Evolutionary conservation across 2,888 invertebrate genomes (phyloP), one percentile per base, ranked within the genome.

Genomic region (Psylliodes chrysocephalus): DNA sequence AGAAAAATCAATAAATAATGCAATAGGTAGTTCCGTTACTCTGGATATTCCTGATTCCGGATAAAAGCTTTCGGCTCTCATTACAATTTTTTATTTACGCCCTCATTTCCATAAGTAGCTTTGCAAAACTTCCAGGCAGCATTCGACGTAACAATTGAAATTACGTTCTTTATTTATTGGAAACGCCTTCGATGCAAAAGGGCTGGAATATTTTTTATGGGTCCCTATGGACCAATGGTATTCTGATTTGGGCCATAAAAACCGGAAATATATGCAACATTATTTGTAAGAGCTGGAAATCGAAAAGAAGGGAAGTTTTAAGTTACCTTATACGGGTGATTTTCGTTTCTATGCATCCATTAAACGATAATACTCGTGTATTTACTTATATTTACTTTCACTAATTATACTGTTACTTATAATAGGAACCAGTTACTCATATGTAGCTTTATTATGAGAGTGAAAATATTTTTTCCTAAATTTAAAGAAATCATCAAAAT

Each of bases 51-150:
- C 40, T 54, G 64, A 64, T 64, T 49, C 46, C 52, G 46, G 60
- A 64, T 64, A 49, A 64, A 60, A 64, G 60, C 60, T 49, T 44
- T 44, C 51, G 44, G 51, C 51, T 64, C 54, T 54, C 64, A 64
- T 64, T 60, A 60, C 60, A 64, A 56, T 64, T 64, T 60, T 60
- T 64, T 64, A 64, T 64, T 64, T 64, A 64, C 60, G 60, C 46
- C 55, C 60, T 60, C 60, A 64, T 64, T 64, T 64, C 64, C 64
- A 64, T 64, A 64, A 64, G 64, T 64, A 64, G 60, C 60, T 60
- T 52, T 60, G 42, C 60, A 51, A 64, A 59, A 49, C 49, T 59
- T 49, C 28, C 49, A 18, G 49, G 49, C 49, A 18, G 49, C 40
- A 49, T 51, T 40, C 59, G 59, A 59, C 38, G 25, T 40, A 33